Conservation (phyloP, 2,888 invertebrate genomes). For the Tenthredo livida region DNA sequence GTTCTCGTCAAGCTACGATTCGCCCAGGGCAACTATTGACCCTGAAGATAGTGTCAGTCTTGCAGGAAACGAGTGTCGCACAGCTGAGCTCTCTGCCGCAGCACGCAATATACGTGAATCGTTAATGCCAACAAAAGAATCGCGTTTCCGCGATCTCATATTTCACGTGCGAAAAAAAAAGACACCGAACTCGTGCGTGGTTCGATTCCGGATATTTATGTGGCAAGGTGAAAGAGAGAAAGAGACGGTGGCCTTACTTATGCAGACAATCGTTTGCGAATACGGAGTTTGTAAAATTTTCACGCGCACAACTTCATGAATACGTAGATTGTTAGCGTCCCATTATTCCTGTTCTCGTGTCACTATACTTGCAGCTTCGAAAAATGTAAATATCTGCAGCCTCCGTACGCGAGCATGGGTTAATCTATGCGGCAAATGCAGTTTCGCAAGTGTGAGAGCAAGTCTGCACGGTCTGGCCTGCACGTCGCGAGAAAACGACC, state of each 20-base stretch:
- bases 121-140: conserved; percentile 45
- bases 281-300: conserved; percentile 49
- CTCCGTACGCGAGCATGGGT: conserved; percentile 50
- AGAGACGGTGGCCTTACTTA: conserved; percentile 34
- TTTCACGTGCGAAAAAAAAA: conserved; percentile 18
- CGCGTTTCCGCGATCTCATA: conserved; percentile 47
- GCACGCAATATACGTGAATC: conserved; percentile 45
- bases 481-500: conserved; percentile 42
- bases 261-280: conserved; percentile 45
- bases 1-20: conserved; percentile 13
- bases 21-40: conserved; percentile 25
- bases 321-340: conserved; percentile 53
- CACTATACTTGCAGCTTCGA: conserved; percentile 34
- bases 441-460: conserved; percentile 50
- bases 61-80: conserved; percentile 29
- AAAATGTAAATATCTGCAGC: conserved; percentile 51
- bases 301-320: conserved; percentile 54
- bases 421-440: conserved; percentile 53
- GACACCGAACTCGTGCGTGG: conserved; percentile 34
- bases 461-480: conserved; percentile 32
- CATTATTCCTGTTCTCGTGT: conserved; percentile 52
- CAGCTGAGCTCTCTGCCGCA: conserved; percentile 37
- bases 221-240: not conserved
- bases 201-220: conserved; percentile 48
- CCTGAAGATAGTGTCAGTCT: not conserved